phyloP scores from a whole-genome alignment of 53 echinoderm and acorn worm genomes.

The Actinopyga echinites region DNA sequence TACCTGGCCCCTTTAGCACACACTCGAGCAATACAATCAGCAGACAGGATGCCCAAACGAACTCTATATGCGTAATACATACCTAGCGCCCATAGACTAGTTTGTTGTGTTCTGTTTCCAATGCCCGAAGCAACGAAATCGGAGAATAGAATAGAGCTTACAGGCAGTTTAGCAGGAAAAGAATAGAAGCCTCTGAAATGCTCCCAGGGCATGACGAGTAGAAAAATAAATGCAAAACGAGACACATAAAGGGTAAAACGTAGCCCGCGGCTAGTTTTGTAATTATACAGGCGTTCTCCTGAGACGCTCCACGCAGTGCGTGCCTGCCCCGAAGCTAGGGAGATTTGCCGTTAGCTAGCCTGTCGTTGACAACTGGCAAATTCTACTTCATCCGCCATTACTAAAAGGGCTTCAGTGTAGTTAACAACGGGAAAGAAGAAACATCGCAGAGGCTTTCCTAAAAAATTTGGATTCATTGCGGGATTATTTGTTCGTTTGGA shows the following conservation, averaged over 20 bases:
- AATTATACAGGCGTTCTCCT: constrained; percentile 42
- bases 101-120: constrained; percentile 42
- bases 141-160: constrained; percentile 42
- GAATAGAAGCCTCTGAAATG: constrained; percentile 49
- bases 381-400: constrained; percentile 45
- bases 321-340: constrained; percentile 49
- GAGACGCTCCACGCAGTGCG: constrained; percentile 41
- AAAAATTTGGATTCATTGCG: constrained; percentile 33
- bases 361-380: constrained; percentile 51
- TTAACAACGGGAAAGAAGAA: constrained; percentile 24
- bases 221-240: constrained; percentile 57
- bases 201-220: constrained; percentile 39
- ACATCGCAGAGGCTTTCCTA: not conserved
- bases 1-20: constrained; percentile 35
- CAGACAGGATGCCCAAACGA: constrained; percentile 2
- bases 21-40: constrained; percentile 28
- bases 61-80: constrained; percentile 13
- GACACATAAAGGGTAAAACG: constrained; percentile 53
- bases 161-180: constrained; percentile 45
- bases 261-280: constrained; percentile 46
- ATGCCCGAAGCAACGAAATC: constrained; percentile 39
- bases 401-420: not conserved
- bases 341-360: constrained; percentile 47
- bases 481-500: constrained; percentile 32
- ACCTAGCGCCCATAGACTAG: constrained; percentile 24